Base-by-base conservation (phyloP, 2,113 vertebrate species). In the Eptatretus burgeri region DNA sequence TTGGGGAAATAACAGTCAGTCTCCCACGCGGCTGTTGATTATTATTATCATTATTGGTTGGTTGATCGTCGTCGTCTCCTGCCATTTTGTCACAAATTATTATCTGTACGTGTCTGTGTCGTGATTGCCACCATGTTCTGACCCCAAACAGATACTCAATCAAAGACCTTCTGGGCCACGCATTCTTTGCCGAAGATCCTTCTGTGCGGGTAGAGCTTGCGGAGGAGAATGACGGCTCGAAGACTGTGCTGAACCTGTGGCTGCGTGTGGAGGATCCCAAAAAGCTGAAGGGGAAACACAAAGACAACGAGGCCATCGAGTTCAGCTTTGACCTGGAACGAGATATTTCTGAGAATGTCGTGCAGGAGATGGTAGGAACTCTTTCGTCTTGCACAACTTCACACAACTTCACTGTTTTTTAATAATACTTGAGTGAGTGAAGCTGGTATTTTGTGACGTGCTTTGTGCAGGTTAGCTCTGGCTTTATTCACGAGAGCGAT, bases 181-280 rank as follows among this genome's bases (percentile, higher is more conserved):
- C 91, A 62, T 98, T 96, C 78, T 98, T 98, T 75, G 87, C 94
- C 73, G 89, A 96, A 70, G 91, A 98, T 71, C 94, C 91, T 2
- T 86, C 89, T 51, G 91, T 98, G 69, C 80, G 88, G 63, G 91
- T 98, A 73, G 91, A 98, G 71, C 73, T 98, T 73, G 89, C 89
- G 51, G 91, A 98, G 70, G 91, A 98, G 73, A 89, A 96, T 17
- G 86, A 96, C 72, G 87, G 89, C 67, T 85, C 91, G 75, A 87
- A 96, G 78, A 91, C 56, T n/a, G 68, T 60, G 56, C n/a, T 60
- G 56, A 60, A 60, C 19, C 56, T 98, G 69, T 81, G 89, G 75
- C 80, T 98, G 69, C 95, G 89, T 85, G 85, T 98, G 10, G 89
- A 98, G 74, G 89, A 98, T 73, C 77, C 84, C 67, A 94, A 88